A percentile compares a stretch with the other conserved stretches of the same genome.
Evolutionary conservation across 2,797 vertebrate species (phyloP).

Genomic region (Protosalanx chinensis): DNA sequence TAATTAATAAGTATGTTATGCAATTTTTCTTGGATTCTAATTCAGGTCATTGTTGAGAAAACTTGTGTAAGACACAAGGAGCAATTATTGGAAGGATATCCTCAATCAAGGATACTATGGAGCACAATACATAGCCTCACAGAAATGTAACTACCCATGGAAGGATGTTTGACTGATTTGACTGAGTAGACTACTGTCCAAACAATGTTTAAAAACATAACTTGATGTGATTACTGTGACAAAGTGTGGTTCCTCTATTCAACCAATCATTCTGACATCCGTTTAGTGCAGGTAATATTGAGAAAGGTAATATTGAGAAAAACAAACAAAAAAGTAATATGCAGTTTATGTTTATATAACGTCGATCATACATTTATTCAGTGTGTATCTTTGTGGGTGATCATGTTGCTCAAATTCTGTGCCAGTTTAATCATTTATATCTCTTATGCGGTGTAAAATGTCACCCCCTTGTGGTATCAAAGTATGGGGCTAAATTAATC

Average conservation of each 20-base stretch:
- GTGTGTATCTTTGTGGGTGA: too few relatives aligned
- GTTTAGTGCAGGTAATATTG: too few relatives aligned
- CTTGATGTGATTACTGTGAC: conserved; percentile 14
- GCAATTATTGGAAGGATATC: conserved; percentile 66
- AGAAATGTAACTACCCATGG: conserved; percentile 43
- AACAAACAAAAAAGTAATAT: too few relatives aligned
- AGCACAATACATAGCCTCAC: conserved; percentile 58
- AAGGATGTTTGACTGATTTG: conserved; percentile 13
- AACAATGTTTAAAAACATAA: conserved; percentile 20
- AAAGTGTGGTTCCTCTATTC: too few relatives aligned
- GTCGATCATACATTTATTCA: too few relatives aligned
- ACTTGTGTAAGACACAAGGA: conserved; percentile 47
- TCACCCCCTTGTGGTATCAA: conserved; percentile 13
- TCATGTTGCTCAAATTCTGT: too few relatives aligned
- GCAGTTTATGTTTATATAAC: too few relatives aligned
- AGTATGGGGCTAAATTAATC: background rate
- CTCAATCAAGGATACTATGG: conserved; percentile 60
- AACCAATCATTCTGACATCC: too few relatives aligned
- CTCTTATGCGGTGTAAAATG: conserved; percentile 6
- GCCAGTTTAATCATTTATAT: too few relatives aligned
- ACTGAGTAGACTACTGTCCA: conserved; percentile 5
- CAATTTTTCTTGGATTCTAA: conserved; percentile 20
- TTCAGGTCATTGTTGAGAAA: conserved; percentile 21
- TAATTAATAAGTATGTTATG: conserved; percentile 11
- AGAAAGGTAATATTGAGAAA: too few relatives aligned